Conservation (phyloP, 2,888 invertebrate genomes). For the Dolichopus griseipennis region DNA sequence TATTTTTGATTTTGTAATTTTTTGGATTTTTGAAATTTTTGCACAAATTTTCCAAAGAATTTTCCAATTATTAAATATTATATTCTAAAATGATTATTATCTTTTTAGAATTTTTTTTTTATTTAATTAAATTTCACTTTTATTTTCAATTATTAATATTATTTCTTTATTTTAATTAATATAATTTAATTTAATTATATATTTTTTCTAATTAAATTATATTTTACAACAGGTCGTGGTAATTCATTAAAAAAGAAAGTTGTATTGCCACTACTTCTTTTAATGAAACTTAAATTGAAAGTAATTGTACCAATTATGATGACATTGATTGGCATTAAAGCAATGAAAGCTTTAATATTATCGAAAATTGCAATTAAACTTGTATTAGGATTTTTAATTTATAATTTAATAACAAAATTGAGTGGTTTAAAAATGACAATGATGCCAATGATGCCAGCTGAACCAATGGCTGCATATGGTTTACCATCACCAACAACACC, state of each 20-base stretch:
- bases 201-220: slow-evolving; percentile 9
- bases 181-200: too few species aligned
- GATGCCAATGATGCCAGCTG: slow-evolving; percentile 47
- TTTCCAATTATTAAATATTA: too few species aligned
- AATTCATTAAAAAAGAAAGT: slow-evolving; percentile 77
- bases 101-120: too few species aligned
- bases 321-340: slow-evolving; percentile 68
- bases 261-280: slow-evolving; percentile 64
- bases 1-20: too few species aligned
- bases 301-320: slow-evolving; percentile 75
- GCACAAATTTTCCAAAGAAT: too few species aligned
- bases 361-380: slow-evolving; percentile 74
- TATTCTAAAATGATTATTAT: too few species aligned
- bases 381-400: slow-evolving; percentile 71
- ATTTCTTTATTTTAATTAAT: too few species aligned
- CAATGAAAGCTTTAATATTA: slow-evolving; percentile 72
- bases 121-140: too few species aligned
- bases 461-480: slow-evolving; percentile 59
- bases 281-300: slow-evolving; percentile 76
- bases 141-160: too few species aligned
- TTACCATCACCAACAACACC: slow-evolving; percentile 55
- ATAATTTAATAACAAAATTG: slow-evolving; percentile 69
- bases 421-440: slow-evolving; percentile 70
- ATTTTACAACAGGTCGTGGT: slow-evolving; percentile 57
- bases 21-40: too few species aligned